Base-by-base conservation (phyloP, 2,888 invertebrate genomes). In the Cantharis lateralis region DNA sequence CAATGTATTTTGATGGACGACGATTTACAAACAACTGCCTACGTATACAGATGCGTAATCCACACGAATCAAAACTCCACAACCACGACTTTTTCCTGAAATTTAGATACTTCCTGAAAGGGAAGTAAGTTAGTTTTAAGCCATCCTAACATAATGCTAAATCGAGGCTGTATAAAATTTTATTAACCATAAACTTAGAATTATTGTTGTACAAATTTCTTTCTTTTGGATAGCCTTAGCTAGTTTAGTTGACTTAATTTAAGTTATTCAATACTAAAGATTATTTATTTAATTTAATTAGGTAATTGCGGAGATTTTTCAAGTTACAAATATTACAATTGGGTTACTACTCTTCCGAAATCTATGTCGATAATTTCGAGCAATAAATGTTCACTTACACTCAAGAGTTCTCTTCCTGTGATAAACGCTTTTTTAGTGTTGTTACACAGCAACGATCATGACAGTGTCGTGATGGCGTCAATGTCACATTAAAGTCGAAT, bases 1-100 rank as follows among this genome's bases (percentile, higher is more conserved):
- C 87, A 85, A 70, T 92, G 92, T 82, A 82, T 90, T 2, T 86
- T 89, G 71, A 87, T 88, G 15, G 89, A 90, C 20, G 92, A 92
- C 80, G 91, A 92, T 81, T 85, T 92, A 15, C 90, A 91, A 13
- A 89, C 90, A 26, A 88, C 89, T 69, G 91, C 92, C 1, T 92
- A 90, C 83, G 91, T 92, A 0, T 92, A 92, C 85, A 88, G 89
- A 68, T 92, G 92, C 85, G 88, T 86, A 81, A n/a, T 48, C 48
- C 48, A 68, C 9, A 15, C 28, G 68, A 76, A 63, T 16, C 18
- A 62, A 15, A 71, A 62, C 11, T 15, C 20, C 28, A 61, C 69
- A 20, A 20, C n/a, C 4, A 20, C 18, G 2, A 70, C 71, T 7
- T 5, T 48, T 15, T 77, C 74, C 24, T 77, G 77, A 77, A 64